Base-by-base conservation (phyloP, 2,888 invertebrate species). In the Augiades crinisus region DNA sequence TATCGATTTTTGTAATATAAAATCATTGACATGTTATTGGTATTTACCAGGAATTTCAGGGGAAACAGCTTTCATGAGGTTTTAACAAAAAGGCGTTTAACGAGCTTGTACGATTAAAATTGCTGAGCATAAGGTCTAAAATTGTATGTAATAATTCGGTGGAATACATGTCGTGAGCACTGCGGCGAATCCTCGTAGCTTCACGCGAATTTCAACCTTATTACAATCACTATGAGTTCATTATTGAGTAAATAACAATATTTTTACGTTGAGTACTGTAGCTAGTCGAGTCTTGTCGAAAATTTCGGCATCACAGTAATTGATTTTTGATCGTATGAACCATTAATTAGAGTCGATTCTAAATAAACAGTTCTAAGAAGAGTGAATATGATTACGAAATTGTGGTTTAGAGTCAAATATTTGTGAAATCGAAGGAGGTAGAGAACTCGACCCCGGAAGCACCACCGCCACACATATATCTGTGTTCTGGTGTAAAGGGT, bases 141-240 rank as follows among this genome's bases (percentile, higher is more conserved):
- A 37, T 47, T 30, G 38, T 21, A 19, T 38, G 36, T 46, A 36
- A 46, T 46, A 36, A 46, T 46, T 46, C 46, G 24, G 12, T 37
- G 46, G 37, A 44, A 46, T 46, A 46, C 36, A n/a, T n/a, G n/a
- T n/a, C n/a, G 36, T 27, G 17, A 24, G 46, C 46, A 46, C 16
- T 46, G 46, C 46, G 36, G 36, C 27, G 46, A 36, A 46, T 16
- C 5, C 10, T 2, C 24, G 1, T 3, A 34, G 3, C 16, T 38
- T 7, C 30, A 30, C 1, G 33, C 16, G 10, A 46, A 6, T 46
- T 46, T 46, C 5, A 46, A 7, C 27, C 27, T 10, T 46, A 37
- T 37, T 6, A 33, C 17, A 3, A 14, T 14, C 13, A 16, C n/a
- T 6, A 10, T 8, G 27, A 30, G 41, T 41, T 16, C 16, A 41